phyloP scores from a whole-genome alignment of 2,797 vertebrate genomes.

The Myripristis jacobus region DNA sequence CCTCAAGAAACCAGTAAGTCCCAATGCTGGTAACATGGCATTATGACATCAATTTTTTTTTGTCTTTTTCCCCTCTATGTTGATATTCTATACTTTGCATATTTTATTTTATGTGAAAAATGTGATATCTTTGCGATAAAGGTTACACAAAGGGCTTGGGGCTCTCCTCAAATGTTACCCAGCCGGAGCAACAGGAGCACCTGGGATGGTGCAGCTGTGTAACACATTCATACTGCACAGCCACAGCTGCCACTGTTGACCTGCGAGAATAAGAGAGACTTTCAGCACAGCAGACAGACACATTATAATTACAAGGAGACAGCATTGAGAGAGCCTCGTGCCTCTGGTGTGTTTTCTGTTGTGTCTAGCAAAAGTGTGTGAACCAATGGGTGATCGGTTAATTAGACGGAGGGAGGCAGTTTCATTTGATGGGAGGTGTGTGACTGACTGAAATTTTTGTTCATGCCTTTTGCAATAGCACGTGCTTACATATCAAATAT shows the following conservation, averaged over 20 bases:
- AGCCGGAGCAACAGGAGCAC: neutral
- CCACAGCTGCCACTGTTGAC: neutral
- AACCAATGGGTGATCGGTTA: too few species aligned
- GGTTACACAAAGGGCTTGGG: conserved; percentile 22
- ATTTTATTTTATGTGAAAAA: conserved; percentile 9
- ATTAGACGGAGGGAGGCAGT: too few species aligned
- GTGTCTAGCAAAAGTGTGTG: too few species aligned
- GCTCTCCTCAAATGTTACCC: too few species aligned
- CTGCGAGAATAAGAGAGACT: too few species aligned
- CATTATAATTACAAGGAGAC: too few species aligned
- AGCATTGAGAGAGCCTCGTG: too few species aligned
- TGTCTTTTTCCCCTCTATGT: too few species aligned
- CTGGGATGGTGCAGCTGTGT: neutral
- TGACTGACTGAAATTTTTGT: too few species aligned
- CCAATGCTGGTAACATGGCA: neutral
- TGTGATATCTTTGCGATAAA: conserved; percentile 1
- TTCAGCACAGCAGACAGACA: neutral
- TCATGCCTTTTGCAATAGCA: conserved; percentile 19
- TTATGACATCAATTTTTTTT: neutral
- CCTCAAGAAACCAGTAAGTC: conserved; percentile 96
- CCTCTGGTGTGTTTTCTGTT: too few species aligned
- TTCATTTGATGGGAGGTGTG: neutral
- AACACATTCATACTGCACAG: neutral
- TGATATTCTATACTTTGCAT: too few species aligned
- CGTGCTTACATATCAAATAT: conserved; percentile 16